Evolutionary conservation across 2,113 vertebrate species (phyloP).

Genomic region (Solea senegalensis): DNA sequence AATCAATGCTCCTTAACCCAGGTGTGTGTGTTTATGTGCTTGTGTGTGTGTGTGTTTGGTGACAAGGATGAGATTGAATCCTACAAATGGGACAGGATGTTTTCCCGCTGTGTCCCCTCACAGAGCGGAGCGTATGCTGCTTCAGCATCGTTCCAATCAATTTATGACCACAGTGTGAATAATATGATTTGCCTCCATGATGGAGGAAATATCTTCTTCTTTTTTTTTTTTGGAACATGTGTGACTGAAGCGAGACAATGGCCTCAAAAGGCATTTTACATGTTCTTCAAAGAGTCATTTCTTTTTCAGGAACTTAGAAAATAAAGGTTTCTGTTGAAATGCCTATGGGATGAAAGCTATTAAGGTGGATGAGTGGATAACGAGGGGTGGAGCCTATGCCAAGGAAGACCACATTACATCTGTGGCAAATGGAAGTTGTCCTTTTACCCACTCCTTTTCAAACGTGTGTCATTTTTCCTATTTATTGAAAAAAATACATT

Average conservation of each 20-base stretch:
- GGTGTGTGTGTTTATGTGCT: constrained; percentile 6
- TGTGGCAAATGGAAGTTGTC: too few relatives aligned
- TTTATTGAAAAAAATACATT: too few relatives aligned
- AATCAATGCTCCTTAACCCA: constrained; percentile 44
- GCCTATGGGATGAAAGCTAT: not conserved
- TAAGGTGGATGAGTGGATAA: too few relatives aligned
- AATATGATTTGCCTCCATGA: constrained; percentile 55
- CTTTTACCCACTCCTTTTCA: too few relatives aligned
- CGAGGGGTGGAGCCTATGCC: too few relatives aligned
- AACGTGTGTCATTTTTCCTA: too few relatives aligned
- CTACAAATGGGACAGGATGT: constrained; percentile 56
- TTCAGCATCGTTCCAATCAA: constrained; percentile 68
- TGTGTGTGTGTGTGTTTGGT: constrained; percentile 16
- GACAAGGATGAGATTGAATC: constrained; percentile 53
- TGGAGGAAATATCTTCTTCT: constrained; percentile 1
- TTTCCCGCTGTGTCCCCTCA: constrained; percentile 34
- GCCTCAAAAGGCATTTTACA: not conserved
- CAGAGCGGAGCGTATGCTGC: constrained; percentile 49
- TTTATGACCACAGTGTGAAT: constrained; percentile 56
- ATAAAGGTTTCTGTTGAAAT: not conserved
- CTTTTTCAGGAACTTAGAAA: not conserved
- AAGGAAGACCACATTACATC: not conserved
- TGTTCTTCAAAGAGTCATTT: not conserved
- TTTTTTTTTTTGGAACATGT: not conserved
- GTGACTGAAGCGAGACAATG: not conserved